phyloP scores from a whole-genome alignment of 2,113 vertebrate species.

The Labeo rohita region DNA sequence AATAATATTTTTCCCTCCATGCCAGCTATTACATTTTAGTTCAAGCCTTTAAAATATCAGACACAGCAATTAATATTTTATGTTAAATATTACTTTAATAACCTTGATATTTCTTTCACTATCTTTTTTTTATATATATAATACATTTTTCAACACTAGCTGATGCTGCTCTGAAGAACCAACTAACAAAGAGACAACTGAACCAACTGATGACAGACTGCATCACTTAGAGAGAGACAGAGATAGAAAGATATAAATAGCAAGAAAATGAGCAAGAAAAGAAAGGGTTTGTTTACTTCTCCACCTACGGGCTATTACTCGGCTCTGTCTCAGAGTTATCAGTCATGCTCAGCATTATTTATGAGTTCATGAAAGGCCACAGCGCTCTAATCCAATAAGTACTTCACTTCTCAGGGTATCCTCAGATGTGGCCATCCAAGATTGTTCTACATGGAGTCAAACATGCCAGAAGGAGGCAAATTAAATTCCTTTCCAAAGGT shows the following conservation, averaged over 20 bases:
- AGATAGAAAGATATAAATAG: constrained; percentile 28
- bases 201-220: constrained; percentile 26
- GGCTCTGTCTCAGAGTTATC: constrained; percentile 46
- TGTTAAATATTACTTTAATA: neutral
- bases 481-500: constrained; percentile 61
- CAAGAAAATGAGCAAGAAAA: constrained; percentile 2
- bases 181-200: constrained; percentile 24
- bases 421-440: constrained; percentile 43
- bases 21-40: neutral
- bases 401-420: constrained; percentile 41
- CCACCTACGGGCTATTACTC: constrained; percentile 51
- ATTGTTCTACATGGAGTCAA: constrained; percentile 60
- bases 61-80: neutral
- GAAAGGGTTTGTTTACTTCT: constrained; percentile 27
- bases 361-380: constrained; percentile 56
- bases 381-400: constrained; percentile 60
- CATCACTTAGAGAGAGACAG: neutral
- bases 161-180: constrained; percentile 11
- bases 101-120: neutral
- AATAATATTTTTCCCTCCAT: neutral
- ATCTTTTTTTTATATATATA: constrained; percentile 4
- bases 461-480: constrained; percentile 55
- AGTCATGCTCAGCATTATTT: constrained; percentile 50
- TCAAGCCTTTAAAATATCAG: neutral
- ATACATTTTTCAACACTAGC: neutral